Base-by-base conservation (phyloP, 1,140 invertebrate genomes). In the Cydia strobilella region DNA sequence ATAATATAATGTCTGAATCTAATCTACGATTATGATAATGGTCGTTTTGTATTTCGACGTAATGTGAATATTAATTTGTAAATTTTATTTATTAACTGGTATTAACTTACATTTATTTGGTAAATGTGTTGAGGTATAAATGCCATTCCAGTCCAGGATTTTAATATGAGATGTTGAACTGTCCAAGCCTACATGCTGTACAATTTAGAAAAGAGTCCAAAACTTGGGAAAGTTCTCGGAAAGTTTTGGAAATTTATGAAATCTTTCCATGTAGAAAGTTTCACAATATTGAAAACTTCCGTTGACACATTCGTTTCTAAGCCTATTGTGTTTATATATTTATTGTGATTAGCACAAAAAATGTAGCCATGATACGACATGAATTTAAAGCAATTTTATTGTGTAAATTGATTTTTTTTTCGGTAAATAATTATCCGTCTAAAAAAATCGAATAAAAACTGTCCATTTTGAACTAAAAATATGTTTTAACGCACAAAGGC, bases 41-140 rank as follows among this genome's bases (percentile, higher is more conserved):
- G 77, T 79, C 77, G 66, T 75, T 87, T 87, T 86, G 79, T 84
- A 82, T 82, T 84, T 82, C 79, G 77, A 78, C 75, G 80, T 77
- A 69, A 73, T 84, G 83, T 86, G 84, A 81, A 84, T 82, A 84
- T 82, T 82, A 73, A 82, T 82, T 83, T 75, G 76, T 83, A 65
- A n/a, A 69, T 69, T 69, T 39, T 35, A 69, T 69, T 69, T 69
- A 69, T 69, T 69, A 69, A 69, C 27, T 42, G 65, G 65, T 35
- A 35, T 18, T 35, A 25, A 35, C 27, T 69, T 35, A 35, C 31
- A 35, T 35, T 35, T 69, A 35, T 69, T 69, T 65, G 63, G 63
- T 65, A 65, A 65, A 27, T 65, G 63, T 65, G 27, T 59, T 59
- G 54, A 59, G 20, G 54, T 59, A 59, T 23, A 65, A 35, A 65